Base-by-base conservation (phyloP, 2,797 vertebrate species). In the Mormyrus hasselquistii region DNA sequence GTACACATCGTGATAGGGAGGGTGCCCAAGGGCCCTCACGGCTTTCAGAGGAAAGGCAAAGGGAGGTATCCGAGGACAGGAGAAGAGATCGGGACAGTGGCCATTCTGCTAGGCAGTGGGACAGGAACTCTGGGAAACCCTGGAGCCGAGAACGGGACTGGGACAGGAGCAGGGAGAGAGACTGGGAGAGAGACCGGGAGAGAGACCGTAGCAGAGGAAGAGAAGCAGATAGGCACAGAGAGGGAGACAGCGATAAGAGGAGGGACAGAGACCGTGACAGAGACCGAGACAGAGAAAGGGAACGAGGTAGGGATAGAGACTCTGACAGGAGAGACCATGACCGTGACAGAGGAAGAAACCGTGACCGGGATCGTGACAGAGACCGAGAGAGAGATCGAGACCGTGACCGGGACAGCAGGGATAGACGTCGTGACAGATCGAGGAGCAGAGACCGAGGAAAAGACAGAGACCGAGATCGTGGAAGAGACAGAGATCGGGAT, bases 71-170 rank as follows among this genome's bases (percentile, higher is more conserved):
- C 0, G 98, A 99, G 52, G 98, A 99, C 49, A 94, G 96, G 34
- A 94, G 97, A 89, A 96, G 97, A 88, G 98, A 98, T 83, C 94
- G 97, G 76, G 98, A 98, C 38, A 47, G 76, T 8, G 2, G 38
- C 41, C 38, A 82, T 4, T 93, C 84, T n/a, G 93, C 95, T 88
- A 94, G 96, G 89, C 92, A 95, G 1, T 97, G 97, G 97, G 97
- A 97, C 52, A 96, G 97, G 89, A 95, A 95, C 52, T 95, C 94
- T 52, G 94, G 94, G 89, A 96, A 95, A 92, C 94, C 94, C 87
- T 98, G 97, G 96, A 97, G 94, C 90, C 94, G 97, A 91, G 97
- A 97, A 69, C 94, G 95, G 53, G 97, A 96, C 16, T 95, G 95
- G 94, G 96, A 96, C 73, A 91, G 94, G 89, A 90, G 90, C 59